These are phyloP conservation scores for Halcyon leucocephala DNA, from an alignment of 2,797 vertebrate genomes.

Conservation along the genomic window DNA sequence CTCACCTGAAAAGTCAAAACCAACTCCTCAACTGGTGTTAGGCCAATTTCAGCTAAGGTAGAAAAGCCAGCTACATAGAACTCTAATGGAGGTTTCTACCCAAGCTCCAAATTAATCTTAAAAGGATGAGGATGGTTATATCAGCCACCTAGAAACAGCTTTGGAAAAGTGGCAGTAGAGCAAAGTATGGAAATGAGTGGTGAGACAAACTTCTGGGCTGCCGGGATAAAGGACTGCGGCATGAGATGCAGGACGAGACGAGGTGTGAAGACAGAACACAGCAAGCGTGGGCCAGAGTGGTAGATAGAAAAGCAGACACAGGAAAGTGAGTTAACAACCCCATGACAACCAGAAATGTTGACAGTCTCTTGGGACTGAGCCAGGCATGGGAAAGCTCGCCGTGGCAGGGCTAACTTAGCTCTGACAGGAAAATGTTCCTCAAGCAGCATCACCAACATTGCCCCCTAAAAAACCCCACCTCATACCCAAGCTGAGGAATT, in stretches of 20 bases:
- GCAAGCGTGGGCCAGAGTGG: slow-evolving; percentile 2
- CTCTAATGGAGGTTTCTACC: background rate
- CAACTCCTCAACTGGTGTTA: background rate
- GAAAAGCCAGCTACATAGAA: background rate
- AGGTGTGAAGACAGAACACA: slow-evolving; percentile 61
- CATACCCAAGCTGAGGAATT: background rate
- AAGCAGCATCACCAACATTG: background rate
- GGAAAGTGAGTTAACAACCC: slow-evolving; percentile 57
- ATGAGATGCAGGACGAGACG: slow-evolving; percentile 21
- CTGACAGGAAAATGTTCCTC: slow-evolving; percentile 14
- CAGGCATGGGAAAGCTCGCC: background rate
- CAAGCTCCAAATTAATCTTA: background rate
- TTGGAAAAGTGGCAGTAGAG: background rate
- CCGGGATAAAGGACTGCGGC: slow-evolving; percentile 5
- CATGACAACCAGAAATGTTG: slow-evolving; percentile 28
- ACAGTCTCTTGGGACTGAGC: slow-evolving; percentile 40
- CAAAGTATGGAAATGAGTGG: slow-evolving; percentile 1
- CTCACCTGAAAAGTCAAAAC: background rate
- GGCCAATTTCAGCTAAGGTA: background rate
- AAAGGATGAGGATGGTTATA: background rate
- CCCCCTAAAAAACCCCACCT: background rate
- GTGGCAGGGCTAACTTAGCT: slow-evolving; percentile 4
- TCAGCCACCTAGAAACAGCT: slow-evolving; percentile 12
- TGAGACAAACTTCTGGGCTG: slow-evolving; percentile 59
- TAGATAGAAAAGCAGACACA: slow-evolving; percentile 34